Evolutionary conservation across 2,888 invertebrate species (phyloP).

Genomic region (Lepidocyrtoides sp.): DNA sequence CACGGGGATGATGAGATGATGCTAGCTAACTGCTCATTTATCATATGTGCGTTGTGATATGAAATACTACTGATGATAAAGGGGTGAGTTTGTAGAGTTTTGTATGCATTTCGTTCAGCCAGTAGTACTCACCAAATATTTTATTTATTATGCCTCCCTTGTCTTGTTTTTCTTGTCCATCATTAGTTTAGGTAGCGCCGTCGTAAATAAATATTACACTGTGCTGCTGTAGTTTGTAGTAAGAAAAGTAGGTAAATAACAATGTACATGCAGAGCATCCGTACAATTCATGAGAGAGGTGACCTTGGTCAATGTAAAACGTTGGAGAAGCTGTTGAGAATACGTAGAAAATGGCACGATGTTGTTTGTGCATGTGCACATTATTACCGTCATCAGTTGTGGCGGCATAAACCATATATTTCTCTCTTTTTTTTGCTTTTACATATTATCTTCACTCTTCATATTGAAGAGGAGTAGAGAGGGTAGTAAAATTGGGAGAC

Average conservation of each 20-base stretch:
- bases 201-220: too few species aligned
- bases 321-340: constrained; percentile 19
- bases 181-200: constrained; percentile 23
- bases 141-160: background rate
- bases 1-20: background rate
- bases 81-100: constrained; percentile 48
- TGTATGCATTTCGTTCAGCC: background rate
- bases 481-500: constrained; percentile 7
- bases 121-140: background rate
- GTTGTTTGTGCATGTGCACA: constrained; percentile 12
- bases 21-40: constrained; percentile 31
- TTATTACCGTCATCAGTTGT: background rate
- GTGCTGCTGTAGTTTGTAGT: background rate
- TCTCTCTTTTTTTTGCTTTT: background rate
- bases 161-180: background rate
- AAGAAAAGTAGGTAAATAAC: background rate
- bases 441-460: background rate
- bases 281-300: constrained; percentile 53
- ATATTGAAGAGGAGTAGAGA: background rate
- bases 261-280: background rate
- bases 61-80: constrained; percentile 12
- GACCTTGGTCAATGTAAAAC: constrained; percentile 62
- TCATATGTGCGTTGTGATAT: background rate
- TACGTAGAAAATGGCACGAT: constrained; percentile 2
- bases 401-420: background rate